A percentile compares a stretch with the other conserved stretches of the same genome.
Conservation (phyloP, 2,888 invertebrate species). For the Phaonia tiefii region DNA sequence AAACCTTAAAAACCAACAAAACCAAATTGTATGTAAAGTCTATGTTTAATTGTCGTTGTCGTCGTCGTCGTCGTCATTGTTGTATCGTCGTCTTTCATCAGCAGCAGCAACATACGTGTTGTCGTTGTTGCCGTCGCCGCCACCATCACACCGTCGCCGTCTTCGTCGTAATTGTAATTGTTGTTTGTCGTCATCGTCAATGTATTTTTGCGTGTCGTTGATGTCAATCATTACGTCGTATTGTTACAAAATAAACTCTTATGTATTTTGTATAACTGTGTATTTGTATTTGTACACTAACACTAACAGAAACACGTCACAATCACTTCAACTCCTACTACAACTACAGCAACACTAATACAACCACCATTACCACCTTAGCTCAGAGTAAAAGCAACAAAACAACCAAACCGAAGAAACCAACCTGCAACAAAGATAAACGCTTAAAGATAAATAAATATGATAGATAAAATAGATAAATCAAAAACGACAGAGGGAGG, state of each 20-base stretch:
- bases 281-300: slow-evolving; percentile 45
- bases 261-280: slow-evolving; percentile 63
- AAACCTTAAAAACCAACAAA: slow-evolving; percentile 3
- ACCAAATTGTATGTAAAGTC: slow-evolving; percentile 27
- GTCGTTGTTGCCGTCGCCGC: slow-evolving; percentile 54
- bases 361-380: slow-evolving; percentile 52
- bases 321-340: slow-evolving; percentile 56
- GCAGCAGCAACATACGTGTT: neutral
- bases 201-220: slow-evolving; percentile 68
- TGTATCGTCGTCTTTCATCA: slow-evolving; percentile 1
- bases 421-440: slow-evolving; percentile 68
- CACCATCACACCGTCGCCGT: slow-evolving; percentile 27
- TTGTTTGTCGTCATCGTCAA: slow-evolving; percentile 66
- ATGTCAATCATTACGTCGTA: slow-evolving; percentile 54
- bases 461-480: slow-evolving; percentile 8
- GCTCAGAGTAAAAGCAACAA: slow-evolving; percentile 69
- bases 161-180: slow-evolving; percentile 48
- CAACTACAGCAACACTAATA: slow-evolving; percentile 36
- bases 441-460: slow-evolving; percentile 69
- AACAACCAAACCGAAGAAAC: slow-evolving; percentile 50
- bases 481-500: too few species aligned
- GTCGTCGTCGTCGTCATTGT: slow-evolving; percentile 20
- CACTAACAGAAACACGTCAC: slow-evolving; percentile 13
- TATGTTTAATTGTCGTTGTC: slow-evolving; percentile 48
- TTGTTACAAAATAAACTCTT: slow-evolving; percentile 55